Percentiles rank a stretch among this genome's conserved stretches.
Evolutionary conservation across 2,113 vertebrate genomes (phyloP).

Genomic region (Amphilophus citrinellus): DNA sequence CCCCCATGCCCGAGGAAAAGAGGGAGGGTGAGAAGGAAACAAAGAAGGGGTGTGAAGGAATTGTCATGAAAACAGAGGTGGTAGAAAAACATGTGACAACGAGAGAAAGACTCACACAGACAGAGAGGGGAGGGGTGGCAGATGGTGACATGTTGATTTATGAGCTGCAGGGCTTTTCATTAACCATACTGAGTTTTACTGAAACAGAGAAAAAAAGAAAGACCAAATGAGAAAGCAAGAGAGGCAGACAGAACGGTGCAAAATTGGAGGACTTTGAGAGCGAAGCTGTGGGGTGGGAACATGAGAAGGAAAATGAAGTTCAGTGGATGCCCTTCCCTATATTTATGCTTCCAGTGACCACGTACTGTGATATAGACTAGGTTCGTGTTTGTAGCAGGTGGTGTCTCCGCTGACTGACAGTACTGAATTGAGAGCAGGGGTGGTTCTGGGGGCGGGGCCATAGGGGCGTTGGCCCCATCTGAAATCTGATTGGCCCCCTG

Average conservation of each 20-base stretch:
- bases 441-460: too few relatives aligned
- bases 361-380: conserved; percentile 4
- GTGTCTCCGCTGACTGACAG: conserved; percentile 39
- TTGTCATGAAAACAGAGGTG: conserved; percentile 63
- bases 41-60: conserved; percentile 38
- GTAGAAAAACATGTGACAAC: conserved; percentile 37
- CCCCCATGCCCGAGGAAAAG: conserved; percentile 21
- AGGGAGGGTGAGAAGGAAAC: conserved; percentile 29
- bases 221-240: conserved; percentile 9
- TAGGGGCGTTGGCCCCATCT: too few relatives aligned
- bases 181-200: conserved; percentile 75
- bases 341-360: conserved; percentile 6
- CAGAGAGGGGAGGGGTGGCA: conserved; percentile 64
- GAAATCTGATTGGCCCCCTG: too few relatives aligned
- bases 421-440: not conserved
- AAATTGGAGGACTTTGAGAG: conserved; percentile 25
- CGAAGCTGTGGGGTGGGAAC: conserved; percentile 5
- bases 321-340: conserved; percentile 11
- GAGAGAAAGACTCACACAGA: conserved; percentile 48
- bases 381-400: not conserved
- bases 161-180: conserved; percentile 80
- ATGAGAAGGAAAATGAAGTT: conserved; percentile 40
- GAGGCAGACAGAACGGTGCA: conserved; percentile 10
- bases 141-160: conserved; percentile 81
- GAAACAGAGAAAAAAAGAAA: conserved; percentile 46